These are phyloP conservation scores for Microtus pennsylvanicus DNA, from an alignment of 2,113 vertebrate genomes.

Conservation along the genomic window DNA sequence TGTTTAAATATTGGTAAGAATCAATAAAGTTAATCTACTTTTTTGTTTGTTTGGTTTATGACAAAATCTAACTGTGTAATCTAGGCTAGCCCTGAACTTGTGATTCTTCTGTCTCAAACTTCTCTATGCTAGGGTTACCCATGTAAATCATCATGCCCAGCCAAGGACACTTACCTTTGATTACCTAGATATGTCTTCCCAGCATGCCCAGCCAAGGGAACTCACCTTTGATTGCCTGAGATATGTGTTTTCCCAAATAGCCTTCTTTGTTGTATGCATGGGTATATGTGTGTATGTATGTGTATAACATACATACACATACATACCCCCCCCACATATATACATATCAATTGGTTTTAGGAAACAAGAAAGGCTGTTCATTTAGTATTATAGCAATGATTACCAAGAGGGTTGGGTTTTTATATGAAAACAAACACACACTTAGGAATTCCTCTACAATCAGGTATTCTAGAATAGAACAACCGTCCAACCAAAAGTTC, in stretches of 20 bases:
- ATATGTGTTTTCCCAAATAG: not conserved
- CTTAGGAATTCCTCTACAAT: not conserved
- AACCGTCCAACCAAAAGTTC: not conserved
- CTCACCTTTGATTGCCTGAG: not conserved
- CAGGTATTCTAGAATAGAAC: not conserved
- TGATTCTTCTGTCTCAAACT: not conserved
- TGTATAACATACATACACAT: too few species aligned
- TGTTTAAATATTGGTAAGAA: slow-evolving; percentile 1
- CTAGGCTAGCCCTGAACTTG: not conserved
- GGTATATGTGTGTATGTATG: too few species aligned
- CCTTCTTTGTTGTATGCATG: not conserved
- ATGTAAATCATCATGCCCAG: not conserved
- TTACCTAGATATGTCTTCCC: not conserved
- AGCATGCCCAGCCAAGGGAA: not conserved
- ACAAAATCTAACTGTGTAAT: not conserved
- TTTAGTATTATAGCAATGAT: not conserved
- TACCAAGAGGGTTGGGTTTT: not conserved
- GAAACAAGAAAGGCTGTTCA: not conserved
- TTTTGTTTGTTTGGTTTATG: not conserved
- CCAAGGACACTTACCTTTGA: not conserved
- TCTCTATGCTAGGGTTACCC: not conserved
- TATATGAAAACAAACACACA: not conserved
- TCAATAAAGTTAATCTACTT: not conserved
- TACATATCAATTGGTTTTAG: slow-evolving; percentile 15
- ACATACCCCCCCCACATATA: too few species aligned